These are phyloP conservation scores for Enteromius paludinosus DNA, from an alignment of 2,797 vertebrate species.

Conservation along the genomic window DNA sequence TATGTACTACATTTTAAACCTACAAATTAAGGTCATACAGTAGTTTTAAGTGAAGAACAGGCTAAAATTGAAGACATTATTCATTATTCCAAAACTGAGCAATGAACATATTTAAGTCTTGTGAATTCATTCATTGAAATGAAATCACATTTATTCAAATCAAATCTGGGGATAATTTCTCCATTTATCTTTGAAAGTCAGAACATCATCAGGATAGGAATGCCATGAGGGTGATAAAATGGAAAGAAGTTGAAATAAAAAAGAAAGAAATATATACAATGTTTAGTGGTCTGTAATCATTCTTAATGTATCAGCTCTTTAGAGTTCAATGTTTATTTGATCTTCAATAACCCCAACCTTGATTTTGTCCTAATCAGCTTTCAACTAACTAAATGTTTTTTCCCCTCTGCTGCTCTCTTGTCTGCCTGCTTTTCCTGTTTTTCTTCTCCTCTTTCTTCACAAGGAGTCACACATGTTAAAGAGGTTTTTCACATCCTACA, in stretches of 20 bases:
- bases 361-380: constrained; percentile 24
- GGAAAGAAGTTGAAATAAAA: background rate
- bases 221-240: background rate
- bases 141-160: background rate
- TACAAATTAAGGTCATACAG: background rate
- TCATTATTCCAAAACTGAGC: background rate
- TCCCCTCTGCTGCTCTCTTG: constrained; percentile 23
- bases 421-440: constrained; percentile 25
- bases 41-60: background rate
- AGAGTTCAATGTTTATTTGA: constrained; percentile 4
- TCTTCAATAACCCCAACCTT: constrained; percentile 24
- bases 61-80: background rate
- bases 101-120: background rate
- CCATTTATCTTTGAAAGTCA: background rate
- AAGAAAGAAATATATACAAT: background rate
- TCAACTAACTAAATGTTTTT: constrained; percentile 25
- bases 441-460: constrained; percentile 71
- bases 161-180: background rate
- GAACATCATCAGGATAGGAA: constrained; percentile 3
- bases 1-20: background rate
- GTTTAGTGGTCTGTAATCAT: background rate
- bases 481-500: constrained; percentile 88
- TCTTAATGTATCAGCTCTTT: constrained; percentile 5
- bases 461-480: constrained; percentile 85
- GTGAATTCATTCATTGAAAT: background rate